Evolutionary conservation across 2,113 vertebrate species (phyloP).

Genomic region (Narcine bancroftii): DNA sequence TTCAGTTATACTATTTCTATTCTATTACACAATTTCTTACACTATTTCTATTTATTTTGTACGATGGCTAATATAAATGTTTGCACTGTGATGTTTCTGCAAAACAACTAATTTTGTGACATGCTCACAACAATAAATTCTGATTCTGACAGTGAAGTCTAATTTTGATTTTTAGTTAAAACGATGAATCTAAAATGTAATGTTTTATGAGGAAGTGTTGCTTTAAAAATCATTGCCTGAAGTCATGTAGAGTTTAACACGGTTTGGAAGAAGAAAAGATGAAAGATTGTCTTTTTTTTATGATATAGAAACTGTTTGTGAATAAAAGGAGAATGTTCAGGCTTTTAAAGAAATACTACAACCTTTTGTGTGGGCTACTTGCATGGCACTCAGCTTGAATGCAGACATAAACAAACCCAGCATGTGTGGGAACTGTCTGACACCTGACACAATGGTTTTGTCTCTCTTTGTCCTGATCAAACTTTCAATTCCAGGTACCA

Average conservation of each 20-base stretch:
- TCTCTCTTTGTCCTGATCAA: neutral
- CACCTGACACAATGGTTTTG: neutral
- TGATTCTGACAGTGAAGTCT: neutral
- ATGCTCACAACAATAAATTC: no score
- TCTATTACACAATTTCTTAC: no score
- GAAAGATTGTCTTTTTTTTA: constrained; percentile 21
- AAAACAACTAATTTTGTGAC: no score
- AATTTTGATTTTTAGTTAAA: neutral
- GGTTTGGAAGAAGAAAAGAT: constrained; percentile 17
- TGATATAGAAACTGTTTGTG: neutral
- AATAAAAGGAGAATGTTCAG: neutral
- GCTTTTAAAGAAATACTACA: neutral
- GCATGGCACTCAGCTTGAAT: neutral
- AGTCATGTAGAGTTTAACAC: neutral
- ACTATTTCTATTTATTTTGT: no score
- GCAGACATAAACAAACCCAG: neutral
- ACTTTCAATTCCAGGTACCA: no score
- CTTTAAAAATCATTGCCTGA: neutral
- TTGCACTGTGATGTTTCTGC: no score
- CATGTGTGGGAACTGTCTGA: neutral
- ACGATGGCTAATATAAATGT: no score
- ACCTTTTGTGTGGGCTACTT: neutral
- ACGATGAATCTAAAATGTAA: neutral
- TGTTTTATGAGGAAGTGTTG: constrained; percentile 16
- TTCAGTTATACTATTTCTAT: no score